A percentile compares a stretch with the other conserved stretches of the same genome.
Evolutionary conservation across 2,113 vertebrate genomes (phyloP).

Genomic region (Tetrao urogallus): DNA sequence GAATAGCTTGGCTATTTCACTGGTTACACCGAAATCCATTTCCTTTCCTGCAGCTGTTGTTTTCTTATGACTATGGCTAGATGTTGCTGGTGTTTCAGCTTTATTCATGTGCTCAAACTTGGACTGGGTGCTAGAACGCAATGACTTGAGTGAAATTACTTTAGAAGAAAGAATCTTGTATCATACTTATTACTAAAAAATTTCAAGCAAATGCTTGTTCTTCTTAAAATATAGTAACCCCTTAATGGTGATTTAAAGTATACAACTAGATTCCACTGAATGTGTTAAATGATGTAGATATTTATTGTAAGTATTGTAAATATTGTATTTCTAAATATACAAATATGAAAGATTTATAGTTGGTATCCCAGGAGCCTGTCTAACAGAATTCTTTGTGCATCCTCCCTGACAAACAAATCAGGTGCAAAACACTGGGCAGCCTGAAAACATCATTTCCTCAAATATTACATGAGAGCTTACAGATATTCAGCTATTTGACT

Average conservation of each 20-base stretch:
- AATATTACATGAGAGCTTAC: constrained; percentile 11
- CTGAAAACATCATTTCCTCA: neutral
- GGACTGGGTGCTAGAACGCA: neutral
- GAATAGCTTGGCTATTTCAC: neutral
- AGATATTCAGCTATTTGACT: neutral
- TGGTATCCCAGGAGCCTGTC: constrained; percentile 13
- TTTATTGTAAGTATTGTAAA: neutral
- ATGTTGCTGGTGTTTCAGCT: neutral
- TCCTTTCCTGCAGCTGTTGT: neutral
- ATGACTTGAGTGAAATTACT: neutral
- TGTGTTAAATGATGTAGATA: constrained; percentile 7
- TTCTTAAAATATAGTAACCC: constrained; percentile 44
- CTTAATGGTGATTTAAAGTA: constrained; percentile 61
- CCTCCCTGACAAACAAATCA: neutral
- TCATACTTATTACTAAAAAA: constrained; percentile 29
- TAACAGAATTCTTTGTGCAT: constrained; percentile 36
- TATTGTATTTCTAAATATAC: constrained; percentile 51
- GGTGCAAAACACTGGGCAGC: neutral
- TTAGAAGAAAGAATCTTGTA: neutral
- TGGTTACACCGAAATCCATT: neutral
- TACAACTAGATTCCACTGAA: constrained; percentile 51
- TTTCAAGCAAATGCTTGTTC: constrained; percentile 48
- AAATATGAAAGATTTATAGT: constrained; percentile 57
- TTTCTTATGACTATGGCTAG: neutral
- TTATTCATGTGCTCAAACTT: neutral